Base-by-base conservation (phyloP, 2,888 invertebrate genomes). In the Penaeus monodon region DNA sequence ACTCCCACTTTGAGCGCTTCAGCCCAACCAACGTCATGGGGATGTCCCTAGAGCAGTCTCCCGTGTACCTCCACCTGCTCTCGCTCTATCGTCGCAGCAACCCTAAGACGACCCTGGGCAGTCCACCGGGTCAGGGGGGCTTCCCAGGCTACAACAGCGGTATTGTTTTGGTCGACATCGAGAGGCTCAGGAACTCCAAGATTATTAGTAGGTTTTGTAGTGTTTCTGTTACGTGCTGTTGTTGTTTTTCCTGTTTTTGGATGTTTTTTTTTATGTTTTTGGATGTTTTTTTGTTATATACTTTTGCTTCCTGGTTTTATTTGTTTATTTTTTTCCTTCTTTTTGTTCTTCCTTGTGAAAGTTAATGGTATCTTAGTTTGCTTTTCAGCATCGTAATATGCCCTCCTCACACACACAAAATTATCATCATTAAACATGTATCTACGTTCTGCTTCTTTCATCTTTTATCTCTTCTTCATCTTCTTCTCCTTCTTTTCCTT, bases 101-200 rank as follows among this genome's bases (percentile, higher is more conserved):
- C 91, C 94, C 94, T 17, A 93, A 94, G 63, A 95, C 95, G 8
- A 66, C 49, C 1, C 68, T 85, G 7, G 90, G 90, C 6, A 79
- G 79, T 38, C 88, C 90, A 1, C 74, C 93, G 22, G 92, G 93
- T 0, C 57, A 78, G 93, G 92, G 57, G 94, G 93, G 93, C 10
- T 91, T 92, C 91, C 95, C 96, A n/a, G 96, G 97, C 2, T 95
- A 95, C 91, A 97, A 97, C 92, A 96, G 96, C 90, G 97, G 96
- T 12, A 95, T 97, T 2, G 93, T 97, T 65, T 93, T 97, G 73
- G 93, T 97, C 79, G 93, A 95, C 91, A 93, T 97, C 66, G 94
- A 95, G 81, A 94, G 94, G 90, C 94, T 96, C 92, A 93, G 96
- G 89, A 92, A 93, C 82, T 96, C 96, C 0, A 91, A 92, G 66